A percentile compares a stretch with the other conserved stretches of the same genome.
These are phyloP conservation scores for Aphaenogaster rudis DNA, from an alignment of 1,140 invertebrate genomes.

Conservation along the genomic window DNA sequence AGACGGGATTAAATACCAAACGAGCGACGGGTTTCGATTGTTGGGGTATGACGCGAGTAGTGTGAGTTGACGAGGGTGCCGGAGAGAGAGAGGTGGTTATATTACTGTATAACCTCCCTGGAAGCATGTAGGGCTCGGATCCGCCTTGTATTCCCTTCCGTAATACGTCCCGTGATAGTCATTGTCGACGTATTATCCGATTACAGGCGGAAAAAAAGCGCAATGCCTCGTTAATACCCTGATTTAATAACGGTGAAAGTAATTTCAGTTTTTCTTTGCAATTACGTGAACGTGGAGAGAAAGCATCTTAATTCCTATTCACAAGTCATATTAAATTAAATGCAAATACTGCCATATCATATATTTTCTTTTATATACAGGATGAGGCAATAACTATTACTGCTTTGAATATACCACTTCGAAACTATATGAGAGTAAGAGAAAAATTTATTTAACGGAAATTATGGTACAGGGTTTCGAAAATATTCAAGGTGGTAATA, in stretches of 20 bases:
- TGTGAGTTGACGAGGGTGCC: constrained; percentile 65
- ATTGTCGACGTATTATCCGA: constrained; percentile 76
- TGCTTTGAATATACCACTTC: no score
- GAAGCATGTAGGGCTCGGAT: constrained; percentile 56
- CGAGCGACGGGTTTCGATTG: constrained; percentile 78
- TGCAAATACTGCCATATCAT: background rate
- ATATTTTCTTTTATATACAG: background rate
- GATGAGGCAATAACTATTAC: no score
- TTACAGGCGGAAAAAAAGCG: constrained; percentile 77
- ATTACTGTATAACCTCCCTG: constrained; percentile 56
- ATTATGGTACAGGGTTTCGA: no score
- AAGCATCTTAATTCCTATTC: background rate
- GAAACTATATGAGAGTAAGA: no score
- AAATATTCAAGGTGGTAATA: no score
- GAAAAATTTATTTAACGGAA: no score
- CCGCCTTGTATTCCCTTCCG: constrained; percentile 53
- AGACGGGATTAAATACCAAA: constrained; percentile 75
- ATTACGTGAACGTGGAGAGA: background rate
- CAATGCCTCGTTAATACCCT: constrained; percentile 51
- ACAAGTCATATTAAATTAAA: constrained; percentile 9
- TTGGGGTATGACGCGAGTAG: constrained; percentile 47
- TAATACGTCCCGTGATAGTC: constrained; percentile 64
- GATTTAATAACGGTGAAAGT: constrained; percentile 59
- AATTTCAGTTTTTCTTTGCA: constrained; percentile 14
- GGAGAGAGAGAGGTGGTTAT: constrained; percentile 60